Conservation (phyloP, 2,888 invertebrate species). For the Scaptomyza cyrtandrae region DNA sequence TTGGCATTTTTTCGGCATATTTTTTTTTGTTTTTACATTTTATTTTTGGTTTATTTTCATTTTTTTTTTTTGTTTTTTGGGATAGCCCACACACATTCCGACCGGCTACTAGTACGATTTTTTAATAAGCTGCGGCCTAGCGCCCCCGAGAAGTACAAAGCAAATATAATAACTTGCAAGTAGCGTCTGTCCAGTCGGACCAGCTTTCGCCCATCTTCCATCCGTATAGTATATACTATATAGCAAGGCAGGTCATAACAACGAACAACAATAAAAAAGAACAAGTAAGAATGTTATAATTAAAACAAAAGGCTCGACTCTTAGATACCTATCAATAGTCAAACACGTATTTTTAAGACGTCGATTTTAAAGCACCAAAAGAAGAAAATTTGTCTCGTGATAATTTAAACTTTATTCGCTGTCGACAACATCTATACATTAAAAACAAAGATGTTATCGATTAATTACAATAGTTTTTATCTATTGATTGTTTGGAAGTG, state of each 20-base stretch:
- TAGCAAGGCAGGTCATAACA: conserved; percentile 24
- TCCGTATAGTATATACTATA: conserved; percentile 11
- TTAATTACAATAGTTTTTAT: too few species aligned
- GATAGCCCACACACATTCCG: conserved; percentile 51
- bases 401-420: background rate
- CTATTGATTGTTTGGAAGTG: too few species aligned
- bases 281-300: background rate
- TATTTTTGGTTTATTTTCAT: conserved; percentile 15
- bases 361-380: too few species aligned
- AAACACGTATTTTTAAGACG: too few species aligned
- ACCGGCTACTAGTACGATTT: conserved; percentile 35
- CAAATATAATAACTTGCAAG: conserved; percentile 81
- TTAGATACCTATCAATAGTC: background rate
- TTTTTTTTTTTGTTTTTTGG: conserved; percentile 44
- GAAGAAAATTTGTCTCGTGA: too few species aligned
- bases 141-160: conserved; percentile 74
- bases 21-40: conserved; percentile 16
- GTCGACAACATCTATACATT: background rate
- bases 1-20: conserved; percentile 38
- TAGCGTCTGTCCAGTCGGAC: conserved; percentile 58
- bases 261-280: conserved; percentile 14
- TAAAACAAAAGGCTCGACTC: background rate
- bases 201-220: conserved; percentile 11
- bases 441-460: background rate
- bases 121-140: conserved; percentile 73